Percentiles rank a stretch among this genome's conserved stretches.
Conservation (phyloP, 2,113 vertebrate species). For the Mastomys coucha region DNA sequence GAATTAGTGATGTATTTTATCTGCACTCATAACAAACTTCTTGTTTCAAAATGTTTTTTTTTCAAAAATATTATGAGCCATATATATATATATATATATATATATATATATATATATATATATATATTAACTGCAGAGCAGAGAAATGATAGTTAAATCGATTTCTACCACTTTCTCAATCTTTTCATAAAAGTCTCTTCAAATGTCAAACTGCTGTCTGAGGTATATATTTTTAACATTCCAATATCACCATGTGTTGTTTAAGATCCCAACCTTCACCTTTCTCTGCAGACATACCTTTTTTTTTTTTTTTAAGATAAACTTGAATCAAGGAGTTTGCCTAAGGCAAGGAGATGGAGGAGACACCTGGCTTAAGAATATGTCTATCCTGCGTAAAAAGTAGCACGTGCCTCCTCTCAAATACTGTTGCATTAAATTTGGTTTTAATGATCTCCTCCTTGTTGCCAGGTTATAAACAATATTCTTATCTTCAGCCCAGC, state of each 20-base stretch:
- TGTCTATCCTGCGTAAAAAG: neutral
- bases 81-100: no score
- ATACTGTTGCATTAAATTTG: constrained; percentile 31
- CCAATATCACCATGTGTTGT: neutral
- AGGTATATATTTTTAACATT: constrained; percentile 63
- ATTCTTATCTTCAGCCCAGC: neutral
- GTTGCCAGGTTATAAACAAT: neutral
- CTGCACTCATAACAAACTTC: constrained; percentile 1
- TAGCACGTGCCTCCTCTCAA: neutral
- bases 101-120: no score
- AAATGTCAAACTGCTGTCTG: constrained; percentile 53
- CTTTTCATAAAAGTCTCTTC: constrained; percentile 50
- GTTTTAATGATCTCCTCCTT: constrained; percentile 58
- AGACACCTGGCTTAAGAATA: neutral
- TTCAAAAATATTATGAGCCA: constrained; percentile 28
- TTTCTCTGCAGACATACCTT: constrained; percentile 24
- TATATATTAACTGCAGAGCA: constrained; percentile 23
- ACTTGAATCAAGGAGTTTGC: constrained; percentile 63
- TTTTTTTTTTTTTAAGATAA: constrained; percentile 58
- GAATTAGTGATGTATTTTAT: constrained; percentile 41
- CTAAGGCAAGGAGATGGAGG: constrained; percentile 1
- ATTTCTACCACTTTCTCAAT: constrained; percentile 45
- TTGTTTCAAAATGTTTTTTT: constrained; percentile 41
- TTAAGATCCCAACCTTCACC: constrained; percentile 37
- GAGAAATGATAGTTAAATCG: constrained; percentile 46